Conservation (phyloP, 2,113 vertebrate species). For the Amphilophus citrinellus region DNA sequence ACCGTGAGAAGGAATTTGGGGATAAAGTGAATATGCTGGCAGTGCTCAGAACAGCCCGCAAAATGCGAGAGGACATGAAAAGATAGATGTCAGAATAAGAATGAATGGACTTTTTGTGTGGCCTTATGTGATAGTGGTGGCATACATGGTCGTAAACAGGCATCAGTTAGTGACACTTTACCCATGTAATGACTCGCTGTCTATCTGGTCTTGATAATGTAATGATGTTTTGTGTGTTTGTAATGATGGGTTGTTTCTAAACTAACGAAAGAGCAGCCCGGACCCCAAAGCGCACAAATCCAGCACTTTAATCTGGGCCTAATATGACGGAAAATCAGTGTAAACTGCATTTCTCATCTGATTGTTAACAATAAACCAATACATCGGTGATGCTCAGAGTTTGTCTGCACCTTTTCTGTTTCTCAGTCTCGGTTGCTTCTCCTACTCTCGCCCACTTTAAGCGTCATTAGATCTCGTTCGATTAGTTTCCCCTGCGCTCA, state of each 20-base stretch:
- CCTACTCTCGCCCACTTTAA: not conserved
- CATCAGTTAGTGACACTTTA: not conserved
- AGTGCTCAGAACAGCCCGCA: slow-evolving; percentile 60
- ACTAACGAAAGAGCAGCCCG: slow-evolving; percentile 52
- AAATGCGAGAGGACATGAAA: slow-evolving; percentile 25
- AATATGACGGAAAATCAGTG: slow-evolving; percentile 8
- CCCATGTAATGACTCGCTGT: slow-evolving; percentile 14
- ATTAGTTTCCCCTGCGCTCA: slow-evolving; percentile 37
- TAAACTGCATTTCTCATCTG: not conserved
- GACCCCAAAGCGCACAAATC: slow-evolving; percentile 47
- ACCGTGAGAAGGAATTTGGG: slow-evolving; percentile 96
- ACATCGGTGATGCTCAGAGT: not conserved
- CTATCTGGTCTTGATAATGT: slow-evolving; percentile 1
- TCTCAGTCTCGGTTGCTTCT: fast-evolving
- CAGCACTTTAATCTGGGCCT: not conserved
- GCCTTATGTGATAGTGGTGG: slow-evolving; percentile 9
- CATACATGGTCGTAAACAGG: not conserved
- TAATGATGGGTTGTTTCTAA: slow-evolving; percentile 71
- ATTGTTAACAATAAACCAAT: slow-evolving; percentile 19
- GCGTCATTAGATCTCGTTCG: slow-evolving; percentile 13
- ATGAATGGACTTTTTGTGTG: slow-evolving; percentile 9
- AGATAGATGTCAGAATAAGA: slow-evolving; percentile 29
- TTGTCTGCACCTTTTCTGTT: not conserved
- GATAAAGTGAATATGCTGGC: slow-evolving; percentile 87
- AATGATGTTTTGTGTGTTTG: slow-evolving; percentile 32